Evolutionary conservation across 2,113 vertebrate genomes (phyloP).

Genomic region (Erythrocebus patas): DNA sequence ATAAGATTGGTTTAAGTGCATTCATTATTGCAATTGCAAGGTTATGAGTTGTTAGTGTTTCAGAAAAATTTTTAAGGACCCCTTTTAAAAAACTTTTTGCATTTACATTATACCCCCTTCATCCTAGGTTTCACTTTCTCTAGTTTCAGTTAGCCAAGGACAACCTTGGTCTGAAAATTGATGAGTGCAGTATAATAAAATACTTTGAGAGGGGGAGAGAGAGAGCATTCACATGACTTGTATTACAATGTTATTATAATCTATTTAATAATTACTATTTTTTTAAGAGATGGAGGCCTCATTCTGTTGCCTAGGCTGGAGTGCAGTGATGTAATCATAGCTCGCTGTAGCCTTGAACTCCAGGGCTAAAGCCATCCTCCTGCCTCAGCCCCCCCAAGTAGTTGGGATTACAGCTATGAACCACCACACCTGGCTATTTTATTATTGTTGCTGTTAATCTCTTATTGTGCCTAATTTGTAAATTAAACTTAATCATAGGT

Average conservation of each 20-base stretch:
- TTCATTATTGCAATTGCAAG: background rate
- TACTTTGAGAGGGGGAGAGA: background rate
- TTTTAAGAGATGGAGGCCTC: too few species aligned
- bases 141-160: background rate
- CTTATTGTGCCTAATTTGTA: background rate
- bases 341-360: too few species aligned
- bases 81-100: background rate
- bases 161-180: background rate
- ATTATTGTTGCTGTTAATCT: background rate
- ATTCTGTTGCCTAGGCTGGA: too few species aligned
- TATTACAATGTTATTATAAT: background rate
- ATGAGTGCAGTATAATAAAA: background rate
- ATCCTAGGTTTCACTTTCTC: background rate
- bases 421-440: background rate
- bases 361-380: too few species aligned
- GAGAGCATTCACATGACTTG: background rate
- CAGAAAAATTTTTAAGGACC: constrained; percentile 7
- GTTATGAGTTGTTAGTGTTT: background rate
- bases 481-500: background rate
- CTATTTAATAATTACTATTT: too few species aligned
- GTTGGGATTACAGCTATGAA: too few species aligned
- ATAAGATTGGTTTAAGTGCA: constrained; percentile 21
- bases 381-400: too few species aligned
- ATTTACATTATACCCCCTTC: background rate
- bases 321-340: too few species aligned